Evolutionary conservation across 2,888 invertebrate genomes (phyloP), one percentile per base, ranked within the genome.

Genomic region (Catocala fraxini): DNA sequence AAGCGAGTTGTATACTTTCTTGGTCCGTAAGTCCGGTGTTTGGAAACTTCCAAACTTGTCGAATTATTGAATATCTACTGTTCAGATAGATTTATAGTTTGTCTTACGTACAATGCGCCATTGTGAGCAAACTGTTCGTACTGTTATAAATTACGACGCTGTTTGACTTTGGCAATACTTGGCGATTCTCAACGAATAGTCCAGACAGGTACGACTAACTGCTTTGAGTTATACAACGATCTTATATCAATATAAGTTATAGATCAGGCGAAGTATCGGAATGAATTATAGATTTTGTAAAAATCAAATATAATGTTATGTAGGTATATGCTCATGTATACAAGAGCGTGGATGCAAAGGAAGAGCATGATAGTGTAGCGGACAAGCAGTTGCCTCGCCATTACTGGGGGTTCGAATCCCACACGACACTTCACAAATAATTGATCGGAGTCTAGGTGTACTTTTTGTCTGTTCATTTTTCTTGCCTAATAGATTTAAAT

Each of bases 1-100:
- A 83, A 85, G 82, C 84, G 86, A 87, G 84, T 90, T 87, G 81
- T 83, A 90, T 91, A 92, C 88, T 93, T 94, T 93, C 93, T 94
- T 94, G 86, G 87, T 63, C 88, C 90, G 85, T 93, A 94, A 94
- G 92, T 92, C 93, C 93, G 93, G 92, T 88, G 86, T 89, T 90
- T 80, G 81, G 65, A 81, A 83, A 91, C 89, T 92, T 90, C 73
- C 83, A 79, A 88, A 91, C 82, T 91, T 89, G 88, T 90, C 89
- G 91, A 93, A 92, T 92, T 92, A 92, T 93, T 89, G 88, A 81
- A 79, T 77, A 80, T 77, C 81, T 80, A 78, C 76, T 68, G 70
- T 73, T 73, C 71, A 70, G 65, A 79, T 71, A 85, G 88, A 89
- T 89, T 89, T 87, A 89, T 85, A 88, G 90, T 91, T 91, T 90